These are phyloP conservation scores for Busseola fusca DNA, from an alignment of 2,888 invertebrate genomes.

Conservation along the genomic window DNA sequence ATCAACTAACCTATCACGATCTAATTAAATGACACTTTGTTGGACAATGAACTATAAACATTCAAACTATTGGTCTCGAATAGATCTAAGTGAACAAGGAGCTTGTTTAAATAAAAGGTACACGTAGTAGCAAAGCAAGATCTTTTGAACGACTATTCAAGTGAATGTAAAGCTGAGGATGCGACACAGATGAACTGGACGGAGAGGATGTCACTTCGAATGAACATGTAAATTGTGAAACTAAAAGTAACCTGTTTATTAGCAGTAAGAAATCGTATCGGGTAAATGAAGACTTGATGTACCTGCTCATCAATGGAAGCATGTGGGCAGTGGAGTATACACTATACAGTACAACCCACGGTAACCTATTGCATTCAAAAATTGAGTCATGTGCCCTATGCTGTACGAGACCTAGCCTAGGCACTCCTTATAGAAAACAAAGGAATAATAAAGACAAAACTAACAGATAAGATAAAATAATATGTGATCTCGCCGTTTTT, in stretches of 20 bases:
- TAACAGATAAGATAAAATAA: not conserved
- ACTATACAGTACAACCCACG: slow-evolving; percentile 15
- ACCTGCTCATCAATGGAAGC: not conserved
- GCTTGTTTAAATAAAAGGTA: slow-evolving; percentile 2
- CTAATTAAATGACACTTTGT: slow-evolving; percentile 33
- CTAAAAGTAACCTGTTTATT: not conserved
- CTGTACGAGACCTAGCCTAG: slow-evolving; percentile 5
- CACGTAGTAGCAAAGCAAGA: not conserved
- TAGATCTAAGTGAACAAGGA: not conserved
- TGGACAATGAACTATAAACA: not conserved
- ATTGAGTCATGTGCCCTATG: not conserved
- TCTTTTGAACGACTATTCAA: not conserved
- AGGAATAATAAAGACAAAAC: slow-evolving; percentile 1
- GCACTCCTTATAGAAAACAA: not conserved
- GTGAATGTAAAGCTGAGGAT: not conserved
- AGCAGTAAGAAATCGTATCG: too few relatives aligned
- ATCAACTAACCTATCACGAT: slow-evolving; percentile 30
- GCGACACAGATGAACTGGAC: not conserved
- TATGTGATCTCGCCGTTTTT: not conserved
- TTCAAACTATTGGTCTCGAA: not conserved
- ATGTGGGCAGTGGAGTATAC: slow-evolving; percentile 5
- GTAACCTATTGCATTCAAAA: slow-evolving; percentile 18
- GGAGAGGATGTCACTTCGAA: not conserved
- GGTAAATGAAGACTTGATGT: not conserved
- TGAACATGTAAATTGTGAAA: not conserved